Evolutionary conservation across 2,113 vertebrate species (phyloP), one percentile per base, ranked within the genome.

Genomic region (Pachyramphus minor): DNA sequence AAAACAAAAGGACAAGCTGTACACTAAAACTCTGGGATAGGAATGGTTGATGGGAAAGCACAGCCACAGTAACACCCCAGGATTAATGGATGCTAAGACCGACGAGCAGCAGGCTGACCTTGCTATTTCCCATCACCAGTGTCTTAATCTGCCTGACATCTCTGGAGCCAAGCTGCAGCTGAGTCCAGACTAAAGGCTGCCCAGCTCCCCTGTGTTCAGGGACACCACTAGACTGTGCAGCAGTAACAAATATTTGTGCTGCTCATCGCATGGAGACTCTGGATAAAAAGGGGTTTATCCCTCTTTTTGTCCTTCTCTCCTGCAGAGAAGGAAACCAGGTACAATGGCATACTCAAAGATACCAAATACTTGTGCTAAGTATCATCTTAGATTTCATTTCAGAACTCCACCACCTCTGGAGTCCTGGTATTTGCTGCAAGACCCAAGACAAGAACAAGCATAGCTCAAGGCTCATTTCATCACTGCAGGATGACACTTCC

Each of bases 1-100:
- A 83, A 94, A 67, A 96, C 88, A 94, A 95, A 90, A 94, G 90
- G 79, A 68, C 76, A 90, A 86, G 45, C 33, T 60, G 49, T 37
- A 58, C 66, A 69, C 20, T 52, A 77, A 59, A 77, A 92, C 56
- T 75, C 63, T 37, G 55, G 39, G 42, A 33, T 37, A 53, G 42
- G 59, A 83, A 49, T 16, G 56, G 39, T 59, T 80, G 81, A 69
- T 39, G 39, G 90, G 75, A 94, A 91, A 63, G 72, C 63, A 81
- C 53, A 85, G 72, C 52, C 79, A 80, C 90, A 80, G 6, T 47
- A 95, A 90, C 73, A 47, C 44, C 71, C 64, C 3, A 19, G 79
- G 90, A 94, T 95, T 90, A 94, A 90, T 10, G 42, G 42, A 73
- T 49, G 49, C 52, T 86, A 84, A 94, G 39, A 86, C 72, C 1